Conservation (phyloP, 2,888 invertebrate species). For the Synergus gifuensis region DNA sequence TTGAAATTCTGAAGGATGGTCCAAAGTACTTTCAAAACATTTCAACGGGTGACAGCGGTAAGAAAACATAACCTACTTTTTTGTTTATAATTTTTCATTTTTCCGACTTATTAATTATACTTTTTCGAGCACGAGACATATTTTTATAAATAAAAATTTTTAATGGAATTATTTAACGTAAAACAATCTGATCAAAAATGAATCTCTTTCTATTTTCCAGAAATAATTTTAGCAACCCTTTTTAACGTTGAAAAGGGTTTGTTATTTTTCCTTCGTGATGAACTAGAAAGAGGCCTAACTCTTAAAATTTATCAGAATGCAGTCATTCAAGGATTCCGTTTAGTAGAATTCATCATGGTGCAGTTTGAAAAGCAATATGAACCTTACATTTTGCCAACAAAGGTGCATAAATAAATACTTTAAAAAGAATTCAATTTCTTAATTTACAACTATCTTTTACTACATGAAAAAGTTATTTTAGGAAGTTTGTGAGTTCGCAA, state of each 20-base stretch:
- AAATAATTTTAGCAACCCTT: conserved; percentile 55
- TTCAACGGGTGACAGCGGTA: conserved; percentile 12
- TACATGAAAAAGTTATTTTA: conserved; percentile 52
- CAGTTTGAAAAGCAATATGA: conserved; percentile 60
- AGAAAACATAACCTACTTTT: conserved; percentile 15
- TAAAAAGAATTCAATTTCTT: not conserved
- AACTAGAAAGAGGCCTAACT: conserved; percentile 44
- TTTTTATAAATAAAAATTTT: not conserved
- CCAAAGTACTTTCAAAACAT: conserved; percentile 33
- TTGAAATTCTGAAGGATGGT: conserved; percentile 6
- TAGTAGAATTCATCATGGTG: conserved; percentile 61
- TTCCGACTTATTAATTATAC: not conserved
- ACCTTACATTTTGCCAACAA: conserved; percentile 56
- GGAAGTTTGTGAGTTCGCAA: conserved; percentile 60
- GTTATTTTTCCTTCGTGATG: conserved; percentile 58
- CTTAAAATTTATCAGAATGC: conserved; percentile 52
- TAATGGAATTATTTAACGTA: no score
- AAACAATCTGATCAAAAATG: no score
- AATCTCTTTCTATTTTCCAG: conserved; percentile 48
- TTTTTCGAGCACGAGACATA: not conserved
- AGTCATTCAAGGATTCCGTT: conserved; percentile 57
- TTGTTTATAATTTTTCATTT: not conserved
- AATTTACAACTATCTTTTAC: conserved; percentile 26
- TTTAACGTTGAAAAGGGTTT: conserved; percentile 57
- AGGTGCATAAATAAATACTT: conserved; percentile 53